Conservation (phyloP, 2,888 invertebrate genomes). For the Pandemis heparana region DNA sequence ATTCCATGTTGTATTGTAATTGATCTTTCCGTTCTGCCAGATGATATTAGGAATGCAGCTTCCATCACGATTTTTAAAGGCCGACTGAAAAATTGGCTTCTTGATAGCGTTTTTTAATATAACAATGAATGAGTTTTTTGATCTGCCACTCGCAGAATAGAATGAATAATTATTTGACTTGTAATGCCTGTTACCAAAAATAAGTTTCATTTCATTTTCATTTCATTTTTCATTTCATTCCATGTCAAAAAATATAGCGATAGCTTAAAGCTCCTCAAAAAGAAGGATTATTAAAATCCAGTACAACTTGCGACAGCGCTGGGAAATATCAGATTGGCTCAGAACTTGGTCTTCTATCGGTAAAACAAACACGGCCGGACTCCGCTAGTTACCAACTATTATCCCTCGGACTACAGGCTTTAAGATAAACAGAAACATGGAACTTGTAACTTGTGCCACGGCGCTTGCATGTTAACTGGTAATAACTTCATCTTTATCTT, state of each 20-base stretch:
- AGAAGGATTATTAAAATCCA: constrained; percentile 23
- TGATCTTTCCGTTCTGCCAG: too few species aligned
- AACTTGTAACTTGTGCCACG: constrained; percentile 12
- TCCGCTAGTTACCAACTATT: constrained; percentile 75
- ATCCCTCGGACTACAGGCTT: constrained; percentile 71
- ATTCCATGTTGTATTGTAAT: too few species aligned
- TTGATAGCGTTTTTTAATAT: too few species aligned
- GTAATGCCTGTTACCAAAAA: too few species aligned
- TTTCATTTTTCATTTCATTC: background rate
- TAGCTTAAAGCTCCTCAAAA: background rate
- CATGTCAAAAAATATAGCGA: background rate
- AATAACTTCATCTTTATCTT: constrained; percentile 11
- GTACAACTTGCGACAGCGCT: constrained; percentile 48
- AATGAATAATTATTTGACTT: too few species aligned
- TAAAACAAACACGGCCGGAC: constrained; percentile 71
- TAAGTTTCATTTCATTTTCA: too few species aligned
- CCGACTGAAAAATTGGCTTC: too few species aligned
- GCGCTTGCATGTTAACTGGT: constrained; percentile 1
- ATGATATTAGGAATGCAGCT: too few species aligned
- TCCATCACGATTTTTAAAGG: too few species aligned
- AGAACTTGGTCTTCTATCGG: constrained; percentile 68
- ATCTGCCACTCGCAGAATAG: too few species aligned
- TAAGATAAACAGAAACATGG: constrained; percentile 62
- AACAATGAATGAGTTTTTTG: too few species aligned
- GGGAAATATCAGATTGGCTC: constrained; percentile 70